Evolutionary conservation across 1,140 invertebrate genomes (phyloP).

Genomic region (Leptonema lineaticorne): DNA sequence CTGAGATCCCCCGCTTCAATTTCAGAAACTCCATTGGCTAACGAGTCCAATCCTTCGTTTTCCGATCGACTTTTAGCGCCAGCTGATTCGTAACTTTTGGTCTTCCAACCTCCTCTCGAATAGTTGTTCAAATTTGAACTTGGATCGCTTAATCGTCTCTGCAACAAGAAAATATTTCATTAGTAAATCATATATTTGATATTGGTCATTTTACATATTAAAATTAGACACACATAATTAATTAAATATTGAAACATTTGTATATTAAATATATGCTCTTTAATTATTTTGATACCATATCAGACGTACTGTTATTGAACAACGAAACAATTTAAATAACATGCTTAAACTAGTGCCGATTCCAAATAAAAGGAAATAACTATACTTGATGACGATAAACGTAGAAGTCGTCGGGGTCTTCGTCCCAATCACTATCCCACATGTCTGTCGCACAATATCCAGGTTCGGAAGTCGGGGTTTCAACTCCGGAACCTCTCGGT

Average conservation of each 20-base stretch:
- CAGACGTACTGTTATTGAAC: neutral
- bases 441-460: constrained; percentile 80
- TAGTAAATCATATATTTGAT: neutral
- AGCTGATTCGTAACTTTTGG: constrained; percentile 57
- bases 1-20: constrained; percentile 92
- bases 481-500: constrained; percentile 84
- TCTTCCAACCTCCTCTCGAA: constrained; percentile 78
- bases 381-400: constrained; percentile 77
- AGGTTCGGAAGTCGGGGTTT: constrained; percentile 93
- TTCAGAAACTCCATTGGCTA: constrained; percentile 80
- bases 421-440: constrained; percentile 85
- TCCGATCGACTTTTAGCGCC: constrained; percentile 82
- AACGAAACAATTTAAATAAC: neutral
- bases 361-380: no score
- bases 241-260: neutral
- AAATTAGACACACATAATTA: no score
- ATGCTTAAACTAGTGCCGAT: no score
- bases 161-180: constrained; percentile 44
- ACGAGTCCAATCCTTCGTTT: constrained; percentile 83
- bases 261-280: neutral
- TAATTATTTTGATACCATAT: neutral
- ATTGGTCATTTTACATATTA: no score
- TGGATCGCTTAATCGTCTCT: constrained; percentile 89
- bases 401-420: constrained; percentile 82
- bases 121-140: constrained; percentile 91